A percentile compares a stretch with the other conserved stretches of the same genome.
phyloP scores from a whole-genome alignment of 2,888 invertebrate species.

The Drosophila ochracea region DNA sequence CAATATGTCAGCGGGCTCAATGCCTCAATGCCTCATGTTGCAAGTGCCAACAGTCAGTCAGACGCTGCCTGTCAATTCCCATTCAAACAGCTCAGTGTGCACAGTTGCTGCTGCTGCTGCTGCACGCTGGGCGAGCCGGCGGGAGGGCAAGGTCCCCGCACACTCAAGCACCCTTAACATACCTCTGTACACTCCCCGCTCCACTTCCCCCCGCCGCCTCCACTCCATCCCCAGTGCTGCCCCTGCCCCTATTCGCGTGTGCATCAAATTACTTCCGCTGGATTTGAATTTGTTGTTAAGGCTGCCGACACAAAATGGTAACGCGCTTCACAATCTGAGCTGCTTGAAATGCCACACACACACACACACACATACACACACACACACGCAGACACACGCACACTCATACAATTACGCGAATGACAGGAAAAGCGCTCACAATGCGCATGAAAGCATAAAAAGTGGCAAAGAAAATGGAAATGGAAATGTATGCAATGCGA shows the following conservation, averaged over 20 bases:
- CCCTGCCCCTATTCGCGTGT: constrained; percentile 51
- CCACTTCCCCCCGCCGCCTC: neutral
- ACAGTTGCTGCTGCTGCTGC: constrained; percentile 12
- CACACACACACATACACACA: constrained; percentile 7
- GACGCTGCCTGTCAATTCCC: constrained; percentile 53
- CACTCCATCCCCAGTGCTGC: neutral
- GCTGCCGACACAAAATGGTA: constrained; percentile 70
- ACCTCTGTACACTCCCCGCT: neutral
- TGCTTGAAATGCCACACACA: constrained; percentile 61
- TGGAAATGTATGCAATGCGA: constrained; percentile 61
- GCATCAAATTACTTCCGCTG: constrained; percentile 80
- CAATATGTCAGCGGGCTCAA: constrained; percentile 46
- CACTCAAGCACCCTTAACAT: neutral
- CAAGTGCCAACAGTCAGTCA: constrained; percentile 52
- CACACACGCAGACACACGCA: constrained; percentile 14
- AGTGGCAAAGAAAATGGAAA: constrained; percentile 54
- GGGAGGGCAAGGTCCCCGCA: neutral
- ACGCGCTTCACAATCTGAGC: constrained; percentile 60
- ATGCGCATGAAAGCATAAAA: constrained; percentile 77
- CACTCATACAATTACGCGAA: constrained; percentile 71
- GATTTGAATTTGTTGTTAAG: constrained; percentile 77
- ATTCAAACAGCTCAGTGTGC: constrained; percentile 44
- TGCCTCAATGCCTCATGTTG: constrained; percentile 40
- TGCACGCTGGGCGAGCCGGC: constrained; percentile 3
- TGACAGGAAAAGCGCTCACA: constrained; percentile 76